These are phyloP conservation scores for Psix sp. DNA, from an alignment of 1,140 invertebrate genomes.

Conservation along the genomic window DNA sequence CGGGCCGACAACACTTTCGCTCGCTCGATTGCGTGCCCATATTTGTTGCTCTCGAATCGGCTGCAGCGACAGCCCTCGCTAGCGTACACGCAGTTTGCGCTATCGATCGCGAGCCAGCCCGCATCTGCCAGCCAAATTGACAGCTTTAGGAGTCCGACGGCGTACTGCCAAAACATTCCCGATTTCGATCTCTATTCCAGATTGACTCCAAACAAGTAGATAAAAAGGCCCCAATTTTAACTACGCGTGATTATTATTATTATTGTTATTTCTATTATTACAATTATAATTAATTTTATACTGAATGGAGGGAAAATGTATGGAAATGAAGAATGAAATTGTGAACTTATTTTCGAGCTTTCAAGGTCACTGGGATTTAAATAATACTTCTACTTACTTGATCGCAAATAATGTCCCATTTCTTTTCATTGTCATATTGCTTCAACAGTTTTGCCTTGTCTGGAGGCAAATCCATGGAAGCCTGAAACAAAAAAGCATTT, in stretches of 20 bases:
- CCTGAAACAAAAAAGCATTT: constrained; percentile 80
- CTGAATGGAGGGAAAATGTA: too few relatives aligned
- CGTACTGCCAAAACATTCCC: constrained; percentile 21
- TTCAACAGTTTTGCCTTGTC: constrained; percentile 98
- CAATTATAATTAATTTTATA: too few relatives aligned
- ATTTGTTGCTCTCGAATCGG: constrained; percentile 30
- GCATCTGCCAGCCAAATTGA: constrained; percentile 31
- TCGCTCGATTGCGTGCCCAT: constrained; percentile 63
- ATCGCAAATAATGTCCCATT: constrained; percentile 99
- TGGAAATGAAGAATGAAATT: too few relatives aligned
- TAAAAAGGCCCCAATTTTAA: too few relatives aligned
- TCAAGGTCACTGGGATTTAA: background rate
- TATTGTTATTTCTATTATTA: too few relatives aligned
- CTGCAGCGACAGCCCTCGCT: background rate
- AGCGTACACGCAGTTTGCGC: too few relatives aligned
- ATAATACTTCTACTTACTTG: constrained; percentile 82
- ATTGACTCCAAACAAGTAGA: background rate
- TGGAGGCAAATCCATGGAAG: constrained; percentile 98
- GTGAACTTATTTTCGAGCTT: too few relatives aligned
- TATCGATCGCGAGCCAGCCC: constrained; percentile 43
- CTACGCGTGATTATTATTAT: too few relatives aligned
- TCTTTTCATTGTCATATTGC: constrained; percentile 98
- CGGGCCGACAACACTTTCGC: constrained; percentile 60
- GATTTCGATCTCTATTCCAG: constrained; percentile 9
- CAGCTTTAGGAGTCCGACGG: constrained; percentile 7